A percentile compares a stretch with the other conserved stretches of the same genome.
phyloP scores from a whole-genome alignment of 2,797 vertebrate species.

The Etheostoma perlongum region DNA sequence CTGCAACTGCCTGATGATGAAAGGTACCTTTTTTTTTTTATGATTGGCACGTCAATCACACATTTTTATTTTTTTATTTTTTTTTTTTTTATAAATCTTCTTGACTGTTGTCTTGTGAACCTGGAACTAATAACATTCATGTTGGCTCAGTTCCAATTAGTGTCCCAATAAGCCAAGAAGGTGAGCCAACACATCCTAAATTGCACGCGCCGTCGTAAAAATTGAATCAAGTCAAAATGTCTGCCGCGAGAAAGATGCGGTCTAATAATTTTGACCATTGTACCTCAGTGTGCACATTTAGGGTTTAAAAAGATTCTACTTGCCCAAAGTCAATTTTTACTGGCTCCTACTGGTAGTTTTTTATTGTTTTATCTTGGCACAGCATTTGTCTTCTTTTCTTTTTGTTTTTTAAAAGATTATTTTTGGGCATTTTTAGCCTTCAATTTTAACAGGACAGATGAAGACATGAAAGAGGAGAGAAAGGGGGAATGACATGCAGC shows the following conservation, averaged over 20 bases:
- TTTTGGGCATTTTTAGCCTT: too few relatives aligned
- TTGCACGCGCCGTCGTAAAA: too few relatives aligned
- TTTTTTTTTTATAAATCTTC: not conserved
- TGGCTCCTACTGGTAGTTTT: too few relatives aligned
- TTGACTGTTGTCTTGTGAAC: not conserved
- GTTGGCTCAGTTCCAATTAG: not conserved
- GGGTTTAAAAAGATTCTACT: too few relatives aligned
- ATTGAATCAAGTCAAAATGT: not conserved
- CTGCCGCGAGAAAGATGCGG: not conserved
- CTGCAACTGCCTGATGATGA: constrained; percentile 90
- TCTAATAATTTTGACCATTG: not conserved
- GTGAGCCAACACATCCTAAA: not conserved
- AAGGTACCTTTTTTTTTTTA: constrained; percentile 79
- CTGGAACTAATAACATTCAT: not conserved
- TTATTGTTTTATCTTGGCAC: too few relatives aligned
- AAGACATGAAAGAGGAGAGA: too few relatives aligned
- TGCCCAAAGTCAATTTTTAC: too few relatives aligned
- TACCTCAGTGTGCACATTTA: too few relatives aligned
- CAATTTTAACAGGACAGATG: too few relatives aligned
- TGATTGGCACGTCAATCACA: not conserved
- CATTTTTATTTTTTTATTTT: not conserved
- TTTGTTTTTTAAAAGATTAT: too few relatives aligned
- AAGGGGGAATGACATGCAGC: too few relatives aligned
- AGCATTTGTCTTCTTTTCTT: too few relatives aligned
- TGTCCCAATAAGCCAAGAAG: not conserved